A percentile compares a stretch with the other conserved stretches of the same genome.
These are phyloP conservation scores for Eurystomus glaucurus DNA, from an alignment of 2,797 vertebrate genomes.

Conservation along the genomic window DNA sequence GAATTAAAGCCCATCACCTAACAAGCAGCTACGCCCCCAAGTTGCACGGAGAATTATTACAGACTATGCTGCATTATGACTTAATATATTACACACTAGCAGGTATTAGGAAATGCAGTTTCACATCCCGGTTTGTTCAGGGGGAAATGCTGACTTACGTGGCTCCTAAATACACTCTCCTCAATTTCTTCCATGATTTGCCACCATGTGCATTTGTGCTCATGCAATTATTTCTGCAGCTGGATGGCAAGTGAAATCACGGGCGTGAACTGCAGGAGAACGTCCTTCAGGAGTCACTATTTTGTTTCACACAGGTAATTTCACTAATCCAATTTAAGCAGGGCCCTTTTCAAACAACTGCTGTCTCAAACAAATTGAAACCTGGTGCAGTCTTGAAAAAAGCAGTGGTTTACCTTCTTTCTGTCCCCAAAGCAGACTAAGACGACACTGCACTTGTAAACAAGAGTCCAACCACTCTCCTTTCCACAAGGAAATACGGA, in stretches of 20 bases:
- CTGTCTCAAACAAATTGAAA: background rate
- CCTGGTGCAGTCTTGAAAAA: background rate
- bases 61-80: background rate
- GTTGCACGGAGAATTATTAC: rapidly evolving
- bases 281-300: background rate
- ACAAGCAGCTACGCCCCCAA: background rate
- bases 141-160: background rate
- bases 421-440: rapidly evolving
- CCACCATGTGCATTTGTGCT: background rate
- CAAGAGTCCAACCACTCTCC: rapidly evolving
- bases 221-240: background rate
- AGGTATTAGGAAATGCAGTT: background rate
- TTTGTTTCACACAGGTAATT: background rate
- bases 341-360: background rate
- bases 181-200: background rate
- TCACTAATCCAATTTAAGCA: background rate
- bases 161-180: background rate
- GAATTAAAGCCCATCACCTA: background rate
- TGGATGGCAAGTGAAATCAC: background rate
- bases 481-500: background rate
- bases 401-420: background rate
- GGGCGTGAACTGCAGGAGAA: background rate
- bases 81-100: background rate
- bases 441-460: background rate
- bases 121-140: background rate